Evolutionary conservation across 2,888 invertebrate genomes (phyloP), one percentile per base, ranked within the genome.

Genomic region (Pterostichus niger): DNA sequence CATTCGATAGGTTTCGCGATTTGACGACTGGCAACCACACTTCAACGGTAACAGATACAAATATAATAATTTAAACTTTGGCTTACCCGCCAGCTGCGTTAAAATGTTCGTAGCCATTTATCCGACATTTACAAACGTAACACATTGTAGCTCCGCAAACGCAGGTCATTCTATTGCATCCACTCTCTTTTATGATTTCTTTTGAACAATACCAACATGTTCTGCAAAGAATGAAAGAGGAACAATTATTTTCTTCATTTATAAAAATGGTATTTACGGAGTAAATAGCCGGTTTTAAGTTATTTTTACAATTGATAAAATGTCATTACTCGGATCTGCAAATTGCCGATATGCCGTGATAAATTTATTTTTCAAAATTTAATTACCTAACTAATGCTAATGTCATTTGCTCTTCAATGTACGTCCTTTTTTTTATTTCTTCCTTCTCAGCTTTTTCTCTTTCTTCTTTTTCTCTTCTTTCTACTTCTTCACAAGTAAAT

Each of bases 371-470:
- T 24, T 2, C 13, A 46, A n/a, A n/a, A n/a, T n/a, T n/a, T 77
- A 59, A 13, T 31, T 86, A 90, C 90, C 89, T 88, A 5, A 89
- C 84, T 35, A 92, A 86, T 0, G 91, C 91, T 85, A 92, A 90
- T 13, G 91, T 91, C 91, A 92, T 91, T 86, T 91, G 90, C 85
- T 92, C 91, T 87, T 93, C 93, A 17, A 93, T 89, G 85, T 89
- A 91, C 0, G 88, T 88, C 33, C 92, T 86, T n/a, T 52, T 75
- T 31, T 75, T 49, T 0, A 52, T 75, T 6, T 75, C 75, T 15
- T 49, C 31, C 24, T 75, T 75, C 13, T 75, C 75, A 33, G 88
- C 88, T 81, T 88, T 87, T 1, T 89, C 88, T 82, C 88, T 87
- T 1, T 89, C 88, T 83, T 89, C 88, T 82, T 90, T 24, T 52